Percentiles rank a stretch among this genome's conserved stretches.
phyloP scores from a whole-genome alignment of 2,797 vertebrate genomes.

The Orientallactaga sibirica region DNA sequence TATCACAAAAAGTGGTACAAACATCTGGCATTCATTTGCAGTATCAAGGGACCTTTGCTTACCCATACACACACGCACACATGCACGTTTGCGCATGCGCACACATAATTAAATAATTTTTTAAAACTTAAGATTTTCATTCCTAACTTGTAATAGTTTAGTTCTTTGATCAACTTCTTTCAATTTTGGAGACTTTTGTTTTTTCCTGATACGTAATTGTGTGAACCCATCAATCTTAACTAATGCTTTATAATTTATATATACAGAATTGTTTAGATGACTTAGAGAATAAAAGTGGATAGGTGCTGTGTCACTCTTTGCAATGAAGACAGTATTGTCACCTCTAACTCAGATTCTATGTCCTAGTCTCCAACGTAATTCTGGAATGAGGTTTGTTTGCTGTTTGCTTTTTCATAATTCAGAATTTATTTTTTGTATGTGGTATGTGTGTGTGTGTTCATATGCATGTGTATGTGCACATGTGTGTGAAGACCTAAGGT shows the following conservation, averaged over 20 bases:
- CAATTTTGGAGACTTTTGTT: background rate
- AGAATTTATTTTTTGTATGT: too few species aligned
- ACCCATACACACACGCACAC: too few species aligned
- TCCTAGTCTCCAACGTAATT: background rate
- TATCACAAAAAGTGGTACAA: too few species aligned
- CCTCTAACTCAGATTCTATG: background rate
- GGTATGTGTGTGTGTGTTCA: too few species aligned
- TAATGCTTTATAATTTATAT: background rate
- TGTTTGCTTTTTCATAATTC: background rate
- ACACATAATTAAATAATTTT: too few species aligned
- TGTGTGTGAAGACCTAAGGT: too few species aligned
- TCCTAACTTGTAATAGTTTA: background rate
- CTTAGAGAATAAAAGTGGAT: slow-evolving; percentile 17
- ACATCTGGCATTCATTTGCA: too few species aligned
- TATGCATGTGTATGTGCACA: too few species aligned
- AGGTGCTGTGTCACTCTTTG: background rate
- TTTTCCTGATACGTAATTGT: slow-evolving; percentile 43
- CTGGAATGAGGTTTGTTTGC: background rate
- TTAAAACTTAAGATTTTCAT: background rate
- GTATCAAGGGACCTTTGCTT: too few species aligned
- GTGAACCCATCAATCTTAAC: slow-evolving; percentile 11
- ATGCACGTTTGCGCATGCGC: too few species aligned
- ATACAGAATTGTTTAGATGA: background rate
- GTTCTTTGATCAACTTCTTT: slow-evolving; percentile 16
- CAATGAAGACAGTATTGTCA: background rate